phyloP scores from a whole-genome alignment of 1,140 invertebrate genomes.

The Tetramorium simillimum region DNA sequence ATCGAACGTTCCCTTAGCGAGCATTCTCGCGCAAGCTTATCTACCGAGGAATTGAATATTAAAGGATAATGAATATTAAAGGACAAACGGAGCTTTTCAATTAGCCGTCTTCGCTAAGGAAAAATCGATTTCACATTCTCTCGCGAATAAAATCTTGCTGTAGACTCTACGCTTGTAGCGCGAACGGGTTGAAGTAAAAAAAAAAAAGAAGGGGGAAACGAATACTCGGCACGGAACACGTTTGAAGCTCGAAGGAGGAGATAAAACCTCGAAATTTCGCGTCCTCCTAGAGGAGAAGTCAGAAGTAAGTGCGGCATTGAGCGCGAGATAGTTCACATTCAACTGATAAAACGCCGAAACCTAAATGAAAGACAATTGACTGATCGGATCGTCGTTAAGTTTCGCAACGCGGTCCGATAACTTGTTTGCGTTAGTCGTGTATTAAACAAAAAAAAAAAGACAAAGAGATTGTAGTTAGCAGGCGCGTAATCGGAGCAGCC shows the following conservation, averaged over 20 bases:
- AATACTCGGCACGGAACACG: not conserved
- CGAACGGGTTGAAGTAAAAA: not conserved
- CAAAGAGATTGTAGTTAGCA: conserved; percentile 62
- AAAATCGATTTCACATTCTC: conserved; percentile 38
- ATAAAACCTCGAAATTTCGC: conserved; percentile 61
- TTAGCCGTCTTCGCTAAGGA: conserved; percentile 2
- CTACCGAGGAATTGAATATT: conserved; percentile 41
- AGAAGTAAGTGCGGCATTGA: not conserved
- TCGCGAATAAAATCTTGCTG: conserved; percentile 15
- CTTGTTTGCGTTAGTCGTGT: conserved; percentile 43
- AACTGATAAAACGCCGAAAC: conserved; percentile 68
- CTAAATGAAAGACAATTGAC: conserved; percentile 46
- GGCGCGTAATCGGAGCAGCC: conserved; percentile 59
- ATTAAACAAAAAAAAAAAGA: not conserved
- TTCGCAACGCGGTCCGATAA: conserved; percentile 29
- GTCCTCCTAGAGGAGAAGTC: conserved; percentile 31
- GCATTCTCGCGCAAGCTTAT: conserved; percentile 15
- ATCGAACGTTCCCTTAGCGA: conserved; percentile 8
- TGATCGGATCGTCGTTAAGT: conserved; percentile 45
- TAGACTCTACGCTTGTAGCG: not conserved
- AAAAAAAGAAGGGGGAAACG: not conserved
- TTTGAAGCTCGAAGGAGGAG: conserved; percentile 47
- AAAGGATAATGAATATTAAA: conserved; percentile 46
- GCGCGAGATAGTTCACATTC: conserved; percentile 29
- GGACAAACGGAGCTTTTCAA: conserved; percentile 28